Conservation (phyloP, 2,888 invertebrate genomes). For the Phoenoteleia sp. region DNA sequence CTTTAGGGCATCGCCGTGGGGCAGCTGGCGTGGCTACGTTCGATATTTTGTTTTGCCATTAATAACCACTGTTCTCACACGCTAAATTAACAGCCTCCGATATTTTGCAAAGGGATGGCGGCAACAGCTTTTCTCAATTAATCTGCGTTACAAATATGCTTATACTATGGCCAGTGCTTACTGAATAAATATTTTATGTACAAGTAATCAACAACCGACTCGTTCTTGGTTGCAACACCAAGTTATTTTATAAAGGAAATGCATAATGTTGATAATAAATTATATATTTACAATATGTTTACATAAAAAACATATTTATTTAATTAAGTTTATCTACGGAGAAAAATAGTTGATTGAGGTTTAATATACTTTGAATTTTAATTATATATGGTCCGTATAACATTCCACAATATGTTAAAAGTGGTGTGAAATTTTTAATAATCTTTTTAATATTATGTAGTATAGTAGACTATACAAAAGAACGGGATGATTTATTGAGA, state of each 20-base stretch:
- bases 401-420: no score
- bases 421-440: no score
- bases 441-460: no score
- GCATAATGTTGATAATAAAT: no score
- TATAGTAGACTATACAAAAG: no score
- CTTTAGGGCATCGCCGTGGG: constrained; percentile 72
- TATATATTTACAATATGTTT: no score
- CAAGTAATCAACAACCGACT: constrained; percentile 20
- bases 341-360: no score
- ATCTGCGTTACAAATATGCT: constrained; percentile 81
- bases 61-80: constrained; percentile 74
- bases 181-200: constrained; percentile 80
- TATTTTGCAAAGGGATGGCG: constrained; percentile 65
- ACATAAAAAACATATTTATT: no score
- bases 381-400: no score
- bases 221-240: background rate
- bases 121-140: constrained; percentile 83
- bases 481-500: no score
- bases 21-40: constrained; percentile 70
- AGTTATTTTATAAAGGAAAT: background rate
- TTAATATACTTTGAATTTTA: no score
- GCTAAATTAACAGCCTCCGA: constrained; percentile 72
- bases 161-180: constrained; percentile 71
- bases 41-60: constrained; percentile 75
- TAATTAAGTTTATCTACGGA: no score